A percentile compares a stretch with the other conserved stretches of the same genome.
Evolutionary conservation across 2,888 invertebrate genomes (phyloP).

Genomic region (Sarcophaga rosellei): DNA sequence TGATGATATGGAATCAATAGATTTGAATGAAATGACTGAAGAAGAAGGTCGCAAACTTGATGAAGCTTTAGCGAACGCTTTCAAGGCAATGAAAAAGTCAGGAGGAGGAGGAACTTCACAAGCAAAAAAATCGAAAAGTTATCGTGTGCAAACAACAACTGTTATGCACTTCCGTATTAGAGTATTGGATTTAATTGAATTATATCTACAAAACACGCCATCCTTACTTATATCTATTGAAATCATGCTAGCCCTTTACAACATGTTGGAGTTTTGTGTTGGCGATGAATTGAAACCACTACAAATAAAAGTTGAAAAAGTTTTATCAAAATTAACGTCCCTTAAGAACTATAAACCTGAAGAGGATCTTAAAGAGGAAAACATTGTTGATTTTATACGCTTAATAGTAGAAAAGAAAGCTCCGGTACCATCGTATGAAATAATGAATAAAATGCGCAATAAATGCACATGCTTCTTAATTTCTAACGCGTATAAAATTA

Average conservation of each 20-base stretch:
- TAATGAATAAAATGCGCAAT: slow-evolving; percentile 73
- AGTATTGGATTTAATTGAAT: slow-evolving; percentile 88
- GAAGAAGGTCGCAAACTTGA: slow-evolving; percentile 89
- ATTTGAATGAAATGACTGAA: slow-evolving; percentile 89
- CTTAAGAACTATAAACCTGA: slow-evolving; percentile 69
- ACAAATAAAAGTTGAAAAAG: slow-evolving; percentile 83
- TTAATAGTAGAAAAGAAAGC: slow-evolving; percentile 75
- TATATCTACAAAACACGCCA: slow-evolving; percentile 87
- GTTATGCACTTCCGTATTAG: slow-evolving; percentile 88
- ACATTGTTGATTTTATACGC: slow-evolving; percentile 73
- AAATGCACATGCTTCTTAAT: slow-evolving; percentile 76
- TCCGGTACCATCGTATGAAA: slow-evolving; percentile 70
- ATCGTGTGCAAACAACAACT: slow-evolving; percentile 85
- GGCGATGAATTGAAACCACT: slow-evolving; percentile 86
- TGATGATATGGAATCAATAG: slow-evolving; percentile 86
- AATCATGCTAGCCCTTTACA: slow-evolving; percentile 86
- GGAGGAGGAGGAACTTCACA: slow-evolving; percentile 73
- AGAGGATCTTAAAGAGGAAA: slow-evolving; percentile 72
- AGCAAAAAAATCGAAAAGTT: slow-evolving; percentile 82
- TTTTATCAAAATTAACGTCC: slow-evolving; percentile 72
- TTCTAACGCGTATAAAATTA: slow-evolving; percentile 68
- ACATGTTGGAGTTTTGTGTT: slow-evolving; percentile 87
- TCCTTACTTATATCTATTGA: slow-evolving; percentile 86
- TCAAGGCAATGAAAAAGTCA: slow-evolving; percentile 80
- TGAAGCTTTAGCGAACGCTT: slow-evolving; percentile 88